These are phyloP conservation scores for Opisthograptis luteolata DNA, from an alignment of 2,888 invertebrate species.

Conservation along the genomic window DNA sequence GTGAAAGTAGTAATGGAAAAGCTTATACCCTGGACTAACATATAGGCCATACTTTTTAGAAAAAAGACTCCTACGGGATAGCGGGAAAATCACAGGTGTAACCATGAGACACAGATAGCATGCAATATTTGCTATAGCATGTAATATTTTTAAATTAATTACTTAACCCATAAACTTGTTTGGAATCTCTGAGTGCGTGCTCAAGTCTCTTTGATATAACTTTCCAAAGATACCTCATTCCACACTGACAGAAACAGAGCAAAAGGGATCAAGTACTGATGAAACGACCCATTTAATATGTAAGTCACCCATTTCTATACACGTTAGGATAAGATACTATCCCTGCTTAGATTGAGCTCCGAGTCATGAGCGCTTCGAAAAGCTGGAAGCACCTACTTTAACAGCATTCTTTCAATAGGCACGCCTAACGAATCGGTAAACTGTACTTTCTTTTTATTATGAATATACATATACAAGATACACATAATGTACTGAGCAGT, in stretches of 20 bases:
- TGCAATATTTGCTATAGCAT: too few relatives aligned
- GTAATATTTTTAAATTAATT: slow-evolving; percentile 4
- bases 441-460: slow-evolving; percentile 9
- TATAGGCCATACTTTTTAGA: too few relatives aligned
- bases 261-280: slow-evolving; percentile 37
- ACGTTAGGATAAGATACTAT: slow-evolving; percentile 35
- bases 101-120: too few relatives aligned
- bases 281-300: slow-evolving; percentile 36
- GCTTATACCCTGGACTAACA: too few relatives aligned
- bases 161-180: background rate
- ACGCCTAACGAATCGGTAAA: slow-evolving; percentile 12
- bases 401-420: slow-evolving; percentile 26
- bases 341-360: slow-evolving; percentile 31
- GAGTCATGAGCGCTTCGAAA: slow-evolving; percentile 28
- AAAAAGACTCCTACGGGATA: too few relatives aligned
- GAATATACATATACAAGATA: slow-evolving; percentile 7
- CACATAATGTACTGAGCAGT: background rate
- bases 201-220: slow-evolving; percentile 30
- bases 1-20: too few relatives aligned
- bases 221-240: slow-evolving; percentile 22
- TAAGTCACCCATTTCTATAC: slow-evolving; percentile 36
- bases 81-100: too few relatives aligned
- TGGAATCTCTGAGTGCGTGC: slow-evolving; percentile 18
- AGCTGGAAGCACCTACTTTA: slow-evolving; percentile 23
- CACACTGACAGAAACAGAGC: slow-evolving; percentile 29